Conservation (phyloP, 1,140 invertebrate genomes). For the Lamellibrachia luymesi region DNA sequence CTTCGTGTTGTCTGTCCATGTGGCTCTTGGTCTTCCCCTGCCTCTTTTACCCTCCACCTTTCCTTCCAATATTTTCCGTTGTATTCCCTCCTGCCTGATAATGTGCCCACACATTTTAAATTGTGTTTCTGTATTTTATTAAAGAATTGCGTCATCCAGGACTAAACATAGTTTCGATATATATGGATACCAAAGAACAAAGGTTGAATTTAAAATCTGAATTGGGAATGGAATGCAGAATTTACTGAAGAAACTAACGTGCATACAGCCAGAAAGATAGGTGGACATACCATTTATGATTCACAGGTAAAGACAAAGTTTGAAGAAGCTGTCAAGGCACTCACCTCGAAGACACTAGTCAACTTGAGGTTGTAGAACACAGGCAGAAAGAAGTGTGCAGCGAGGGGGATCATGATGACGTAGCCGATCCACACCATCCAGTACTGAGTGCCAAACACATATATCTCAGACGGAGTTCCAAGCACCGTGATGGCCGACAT, state of each 20-base stretch:
- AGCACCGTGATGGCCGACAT: constrained; percentile 86
- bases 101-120: too few relatives aligned
- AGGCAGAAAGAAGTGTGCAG: constrained; percentile 46
- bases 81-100: too few relatives aligned
- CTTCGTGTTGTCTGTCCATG: too few relatives aligned
- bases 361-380: constrained; percentile 50
- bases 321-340: neutral
- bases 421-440: constrained; percentile 40
- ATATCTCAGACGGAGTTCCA: constrained; percentile 79
- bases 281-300: neutral
- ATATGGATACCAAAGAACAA: neutral
- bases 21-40: too few relatives aligned
- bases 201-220: neutral
- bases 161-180: too few relatives aligned
- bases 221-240: neutral
- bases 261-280: neutral
- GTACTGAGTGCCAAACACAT: constrained; percentile 56
- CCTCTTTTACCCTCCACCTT: too few relatives aligned
- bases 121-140: too few relatives aligned
- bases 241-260: too few relatives aligned
- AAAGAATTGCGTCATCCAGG: too few relatives aligned
- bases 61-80: too few relatives aligned
- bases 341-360: constrained; percentile 54
- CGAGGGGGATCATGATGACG: constrained; percentile 36
- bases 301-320: neutral